Conservation (phyloP, 2,797 vertebrate species). For the Agapornis canus region DNA sequence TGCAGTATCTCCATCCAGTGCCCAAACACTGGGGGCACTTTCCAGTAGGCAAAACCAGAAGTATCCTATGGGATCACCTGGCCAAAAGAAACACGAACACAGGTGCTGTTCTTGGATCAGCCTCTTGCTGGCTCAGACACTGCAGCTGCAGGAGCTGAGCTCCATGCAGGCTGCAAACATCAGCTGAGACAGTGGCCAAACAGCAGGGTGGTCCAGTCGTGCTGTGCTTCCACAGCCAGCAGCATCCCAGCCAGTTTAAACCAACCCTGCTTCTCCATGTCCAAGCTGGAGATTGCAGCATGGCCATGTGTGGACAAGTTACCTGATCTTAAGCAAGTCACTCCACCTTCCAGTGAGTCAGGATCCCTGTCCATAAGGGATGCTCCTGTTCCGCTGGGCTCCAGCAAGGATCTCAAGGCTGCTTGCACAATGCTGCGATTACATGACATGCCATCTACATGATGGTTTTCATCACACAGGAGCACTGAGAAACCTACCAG, state of each 20-base stretch:
- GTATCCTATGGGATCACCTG: accelerated
- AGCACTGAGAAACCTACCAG: neutral
- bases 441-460: accelerated
- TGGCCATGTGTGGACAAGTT: neutral
- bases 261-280: neutral
- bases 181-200: neutral
- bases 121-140: neutral
- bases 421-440: accelerated
- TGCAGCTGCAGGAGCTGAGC: neutral
- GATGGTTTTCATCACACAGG: neutral
- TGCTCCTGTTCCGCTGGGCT: neutral
- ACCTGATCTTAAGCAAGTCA: neutral
- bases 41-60: neutral
- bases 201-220: neutral
- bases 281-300: neutral
- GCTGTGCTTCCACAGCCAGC: neutral
- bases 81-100: conserved; percentile 3
- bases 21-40: accelerated
- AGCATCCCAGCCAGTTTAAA: neutral
- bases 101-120: conserved; percentile 19
- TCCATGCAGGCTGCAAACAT: neutral
- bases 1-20: accelerated
- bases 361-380: neutral
- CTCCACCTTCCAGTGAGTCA: neutral
- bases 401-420: neutral